Conservation (phyloP, 2,113 vertebrate genomes). For the Channa maculata region DNA sequence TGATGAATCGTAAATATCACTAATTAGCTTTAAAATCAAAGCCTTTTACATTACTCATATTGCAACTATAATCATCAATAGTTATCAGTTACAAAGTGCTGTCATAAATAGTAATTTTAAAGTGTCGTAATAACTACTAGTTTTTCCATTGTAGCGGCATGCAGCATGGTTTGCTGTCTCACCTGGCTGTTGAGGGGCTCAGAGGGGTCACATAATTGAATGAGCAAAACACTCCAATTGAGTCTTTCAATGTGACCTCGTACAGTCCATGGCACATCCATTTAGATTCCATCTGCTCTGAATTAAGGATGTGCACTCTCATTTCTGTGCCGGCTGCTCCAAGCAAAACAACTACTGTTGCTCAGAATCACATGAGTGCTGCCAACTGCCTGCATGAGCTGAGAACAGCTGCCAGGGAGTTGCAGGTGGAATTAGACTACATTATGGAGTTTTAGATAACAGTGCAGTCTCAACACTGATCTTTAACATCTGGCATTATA, state of each 20-base stretch:
- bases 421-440: conserved; percentile 48
- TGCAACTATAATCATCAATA: too few relatives aligned
- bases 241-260: conserved; percentile 75
- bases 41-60: not conserved
- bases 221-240: conserved; percentile 69
- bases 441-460: conserved; percentile 27
- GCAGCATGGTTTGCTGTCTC: conserved; percentile 40
- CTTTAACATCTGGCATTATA: conserved; percentile 18
- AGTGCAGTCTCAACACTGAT: conserved; percentile 5
- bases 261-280: conserved; percentile 72
- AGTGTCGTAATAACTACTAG: not conserved
- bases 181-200: conserved; percentile 64
- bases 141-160: conserved; percentile 1
- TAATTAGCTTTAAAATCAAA: not conserved
- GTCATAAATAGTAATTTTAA: too few relatives aligned
- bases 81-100: too few relatives aligned
- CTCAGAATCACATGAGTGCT: conserved; percentile 63
- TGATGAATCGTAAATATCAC: not conserved
- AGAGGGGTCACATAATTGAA: conserved; percentile 70
- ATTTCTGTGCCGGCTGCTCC: conserved; percentile 65
- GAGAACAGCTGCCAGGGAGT: conserved; percentile 60
- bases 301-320: conserved; percentile 71
- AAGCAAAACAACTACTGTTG: conserved; percentile 68
- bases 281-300: conserved; percentile 79
- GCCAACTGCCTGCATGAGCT: conserved; percentile 54